These are phyloP conservation scores for Orchesella flavescens DNA, from an alignment of 2,888 invertebrate species.

Conservation along the genomic window DNA sequence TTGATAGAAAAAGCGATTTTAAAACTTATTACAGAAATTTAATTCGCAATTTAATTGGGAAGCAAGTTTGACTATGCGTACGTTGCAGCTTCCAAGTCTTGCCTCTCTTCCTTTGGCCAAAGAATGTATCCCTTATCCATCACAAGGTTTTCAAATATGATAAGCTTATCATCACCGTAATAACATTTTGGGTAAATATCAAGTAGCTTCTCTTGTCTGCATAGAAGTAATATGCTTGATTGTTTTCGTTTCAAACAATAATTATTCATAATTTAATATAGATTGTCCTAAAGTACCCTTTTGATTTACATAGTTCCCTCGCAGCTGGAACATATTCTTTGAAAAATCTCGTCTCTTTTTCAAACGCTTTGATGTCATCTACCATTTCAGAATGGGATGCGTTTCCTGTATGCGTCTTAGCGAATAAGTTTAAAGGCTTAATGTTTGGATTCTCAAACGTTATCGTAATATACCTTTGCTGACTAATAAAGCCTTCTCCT, in stretches of 20 bases:
- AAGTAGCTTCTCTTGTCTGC: slow-evolving; percentile 11
- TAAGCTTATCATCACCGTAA: slow-evolving; percentile 46
- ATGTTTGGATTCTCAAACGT: slow-evolving; percentile 17
- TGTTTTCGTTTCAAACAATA: no score
- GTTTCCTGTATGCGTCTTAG: slow-evolving; percentile 10
- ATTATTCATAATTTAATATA: no score
- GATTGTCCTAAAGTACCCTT: no score
- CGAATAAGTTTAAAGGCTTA: slow-evolving; percentile 49
- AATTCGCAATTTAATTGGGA: no score
- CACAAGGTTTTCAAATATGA: slow-evolving; percentile 46
- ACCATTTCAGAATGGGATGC: slow-evolving; percentile 6
- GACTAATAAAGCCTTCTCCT: slow-evolving; percentile 44
- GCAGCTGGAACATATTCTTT: slow-evolving; percentile 36
- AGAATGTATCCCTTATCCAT: not conserved
- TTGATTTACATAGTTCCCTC: slow-evolving; percentile 35
- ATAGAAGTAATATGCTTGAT: no score
- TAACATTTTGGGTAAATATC: slow-evolving; percentile 59
- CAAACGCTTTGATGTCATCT: slow-evolving; percentile 37
- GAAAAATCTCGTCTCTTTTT: slow-evolving; percentile 50
- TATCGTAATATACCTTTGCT: slow-evolving; percentile 18
- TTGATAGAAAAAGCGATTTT: no score
- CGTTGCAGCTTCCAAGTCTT: slow-evolving; percentile 31
- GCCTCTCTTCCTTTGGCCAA: not conserved
- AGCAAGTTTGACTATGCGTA: not conserved
- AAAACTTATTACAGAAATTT: no score